Evolutionary conservation across 1,140 invertebrate genomes (phyloP).

Genomic region (Megathymus violae): DNA sequence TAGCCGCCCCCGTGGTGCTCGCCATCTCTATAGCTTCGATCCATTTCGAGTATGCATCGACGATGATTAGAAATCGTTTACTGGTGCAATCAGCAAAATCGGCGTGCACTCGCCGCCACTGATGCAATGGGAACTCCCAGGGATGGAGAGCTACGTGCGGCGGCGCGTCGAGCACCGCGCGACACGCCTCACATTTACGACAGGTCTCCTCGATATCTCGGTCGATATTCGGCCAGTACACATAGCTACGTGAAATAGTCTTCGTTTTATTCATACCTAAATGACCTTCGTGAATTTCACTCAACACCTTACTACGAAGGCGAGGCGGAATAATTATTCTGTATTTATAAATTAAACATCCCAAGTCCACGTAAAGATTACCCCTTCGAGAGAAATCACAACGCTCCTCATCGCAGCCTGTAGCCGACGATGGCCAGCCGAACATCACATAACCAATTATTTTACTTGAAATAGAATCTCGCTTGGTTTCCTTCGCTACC

Average conservation of each 20-base stretch:
- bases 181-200: conserved; percentile 43
- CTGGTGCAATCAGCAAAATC: conserved; percentile 48
- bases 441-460: conserved; percentile 45
- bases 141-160: conserved; percentile 44
- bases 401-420: conserved; percentile 39
- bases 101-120: conserved; percentile 51
- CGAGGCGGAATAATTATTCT: conserved; percentile 64
- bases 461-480: conserved; percentile 41
- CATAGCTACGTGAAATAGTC: conserved; percentile 64
- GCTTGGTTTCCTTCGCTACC: conserved; percentile 37
- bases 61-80: conserved; percentile 39
- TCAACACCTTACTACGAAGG: conserved; percentile 53
- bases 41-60: conserved; percentile 53
- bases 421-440: conserved; percentile 41
- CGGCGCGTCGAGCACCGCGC: conserved; percentile 42
- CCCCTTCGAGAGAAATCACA: conserved; percentile 42
- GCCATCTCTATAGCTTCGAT: conserved; percentile 36
- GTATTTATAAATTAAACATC: conserved; percentile 54
- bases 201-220: conserved; percentile 59
- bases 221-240: conserved; percentile 79
- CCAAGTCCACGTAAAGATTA: conserved; percentile 38
- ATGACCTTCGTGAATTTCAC: conserved; percentile 73
- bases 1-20: conserved; percentile 6
- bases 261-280: conserved; percentile 79
- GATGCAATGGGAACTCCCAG: conserved; percentile 50